These are phyloP conservation scores for Hirundo rustica DNA, from an alignment of 2,797 vertebrate genomes.

Conservation along the genomic window DNA sequence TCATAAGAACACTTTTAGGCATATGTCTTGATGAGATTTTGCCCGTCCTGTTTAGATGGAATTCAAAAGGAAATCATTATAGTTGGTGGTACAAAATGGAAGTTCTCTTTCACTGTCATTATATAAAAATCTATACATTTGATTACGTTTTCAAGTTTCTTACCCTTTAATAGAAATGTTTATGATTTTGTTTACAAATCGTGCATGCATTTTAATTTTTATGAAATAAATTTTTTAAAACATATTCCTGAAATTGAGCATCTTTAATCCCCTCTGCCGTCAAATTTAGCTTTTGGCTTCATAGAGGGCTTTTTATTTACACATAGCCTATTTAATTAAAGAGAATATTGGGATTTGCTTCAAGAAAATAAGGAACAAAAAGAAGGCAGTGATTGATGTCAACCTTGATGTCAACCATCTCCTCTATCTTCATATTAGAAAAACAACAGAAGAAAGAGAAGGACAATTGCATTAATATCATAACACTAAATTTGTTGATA, in stretches of 20 bases:
- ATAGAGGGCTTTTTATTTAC: not conserved
- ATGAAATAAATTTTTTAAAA: not conserved
- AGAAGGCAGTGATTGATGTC: not conserved
- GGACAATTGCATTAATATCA: fast-evolving
- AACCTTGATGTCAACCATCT: not conserved
- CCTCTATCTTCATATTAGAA: not conserved
- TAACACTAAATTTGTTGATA: not conserved
- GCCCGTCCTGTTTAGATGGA: not conserved
- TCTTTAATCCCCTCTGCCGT: not conserved
- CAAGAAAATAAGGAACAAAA: not conserved
- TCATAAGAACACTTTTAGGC: not conserved
- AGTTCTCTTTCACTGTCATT: not conserved
- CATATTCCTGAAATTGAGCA: not conserved
- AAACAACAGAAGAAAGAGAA: not conserved
- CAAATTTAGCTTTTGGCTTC: not conserved
- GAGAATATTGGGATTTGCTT: not conserved
- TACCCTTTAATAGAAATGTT: not conserved
- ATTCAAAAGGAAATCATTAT: not conserved
- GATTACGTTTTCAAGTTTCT: not conserved
- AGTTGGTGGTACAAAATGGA: not conserved
- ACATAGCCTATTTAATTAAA: not conserved
- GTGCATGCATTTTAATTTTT: not conserved
- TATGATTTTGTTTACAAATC: not conserved
- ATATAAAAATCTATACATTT: not conserved
- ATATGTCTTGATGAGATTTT: not conserved